These are phyloP conservation scores for Eristalinus aeneus DNA, from an alignment of 2,888 invertebrate genomes.

Conservation along the genomic window DNA sequence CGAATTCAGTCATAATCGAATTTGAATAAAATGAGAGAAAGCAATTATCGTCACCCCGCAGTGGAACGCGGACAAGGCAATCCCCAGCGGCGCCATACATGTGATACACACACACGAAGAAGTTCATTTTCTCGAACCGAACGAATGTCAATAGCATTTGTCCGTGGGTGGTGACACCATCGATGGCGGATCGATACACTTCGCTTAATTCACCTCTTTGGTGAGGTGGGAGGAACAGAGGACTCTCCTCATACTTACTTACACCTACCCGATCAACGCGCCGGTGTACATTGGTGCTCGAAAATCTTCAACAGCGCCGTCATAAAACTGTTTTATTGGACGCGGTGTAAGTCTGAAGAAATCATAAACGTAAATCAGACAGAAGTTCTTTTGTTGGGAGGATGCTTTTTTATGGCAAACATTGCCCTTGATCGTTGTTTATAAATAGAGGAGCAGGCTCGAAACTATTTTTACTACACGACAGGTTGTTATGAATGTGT, in stretches of 20 bases:
- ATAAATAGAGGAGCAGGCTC: background rate
- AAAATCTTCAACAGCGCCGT: background rate
- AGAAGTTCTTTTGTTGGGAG: background rate
- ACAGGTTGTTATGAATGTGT: background rate
- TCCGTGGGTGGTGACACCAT: background rate
- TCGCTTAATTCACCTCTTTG: background rate
- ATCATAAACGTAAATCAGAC: background rate
- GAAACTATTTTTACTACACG: background rate
- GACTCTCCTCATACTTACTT: background rate
- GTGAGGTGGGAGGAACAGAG: background rate
- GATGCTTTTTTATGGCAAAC: background rate
- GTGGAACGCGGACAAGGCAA: slow-evolving; percentile 25
- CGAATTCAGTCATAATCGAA: background rate
- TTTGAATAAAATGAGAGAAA: background rate
- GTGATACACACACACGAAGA: background rate
- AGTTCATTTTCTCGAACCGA: background rate
- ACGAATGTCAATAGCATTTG: background rate
- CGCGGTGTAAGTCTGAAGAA: background rate
- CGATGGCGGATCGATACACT: slow-evolving; percentile 1
- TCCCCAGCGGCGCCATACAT: slow-evolving; percentile 18
- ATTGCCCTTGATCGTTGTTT: background rate
- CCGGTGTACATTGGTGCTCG: background rate
- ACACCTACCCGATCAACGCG: slow-evolving; percentile 9
- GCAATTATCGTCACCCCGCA: background rate
- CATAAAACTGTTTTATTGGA: background rate